Evolutionary conservation across 2,797 vertebrate species (phyloP).

Genomic region (Alcedo quadribrachys): DNA sequence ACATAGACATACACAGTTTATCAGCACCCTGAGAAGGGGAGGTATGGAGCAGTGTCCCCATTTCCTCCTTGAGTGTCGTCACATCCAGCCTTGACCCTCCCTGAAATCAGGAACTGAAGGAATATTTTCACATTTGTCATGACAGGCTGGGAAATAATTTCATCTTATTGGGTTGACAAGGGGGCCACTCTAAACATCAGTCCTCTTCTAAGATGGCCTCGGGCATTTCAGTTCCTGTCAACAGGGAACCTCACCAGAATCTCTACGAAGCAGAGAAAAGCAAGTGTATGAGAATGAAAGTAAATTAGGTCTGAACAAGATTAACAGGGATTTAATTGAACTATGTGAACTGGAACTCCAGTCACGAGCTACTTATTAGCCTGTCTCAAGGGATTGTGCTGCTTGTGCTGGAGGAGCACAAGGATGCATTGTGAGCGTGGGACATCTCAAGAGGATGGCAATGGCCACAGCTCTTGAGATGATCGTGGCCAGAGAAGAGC

Average conservation of each 20-base stretch:
- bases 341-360: conserved; percentile 65
- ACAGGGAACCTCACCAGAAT: conserved; percentile 5
- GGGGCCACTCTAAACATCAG: conserved; percentile 1
- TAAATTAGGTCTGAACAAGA: conserved; percentile 70
- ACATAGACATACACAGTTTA: background rate
- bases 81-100: background rate
- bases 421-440: conserved; percentile 2
- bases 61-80: background rate
- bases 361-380: conserved; percentile 66
- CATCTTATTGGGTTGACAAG: background rate
- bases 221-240: background rate
- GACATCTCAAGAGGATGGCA: background rate
- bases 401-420: conserved; percentile 35
- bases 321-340: conserved; percentile 74
- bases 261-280: conserved; percentile 17
- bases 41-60: background rate
- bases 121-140: background rate
- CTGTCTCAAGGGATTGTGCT: conserved; percentile 16
- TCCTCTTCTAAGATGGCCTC: background rate
- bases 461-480: background rate
- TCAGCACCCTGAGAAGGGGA: background rate
- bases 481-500: background rate
- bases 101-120: background rate
- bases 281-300: conserved; percentile 35
- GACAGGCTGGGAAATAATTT: conserved; percentile 12